Evolutionary conservation across 2,888 invertebrate genomes (phyloP), one percentile per base, ranked within the genome.

Genomic region (Agrotis puta): DNA sequence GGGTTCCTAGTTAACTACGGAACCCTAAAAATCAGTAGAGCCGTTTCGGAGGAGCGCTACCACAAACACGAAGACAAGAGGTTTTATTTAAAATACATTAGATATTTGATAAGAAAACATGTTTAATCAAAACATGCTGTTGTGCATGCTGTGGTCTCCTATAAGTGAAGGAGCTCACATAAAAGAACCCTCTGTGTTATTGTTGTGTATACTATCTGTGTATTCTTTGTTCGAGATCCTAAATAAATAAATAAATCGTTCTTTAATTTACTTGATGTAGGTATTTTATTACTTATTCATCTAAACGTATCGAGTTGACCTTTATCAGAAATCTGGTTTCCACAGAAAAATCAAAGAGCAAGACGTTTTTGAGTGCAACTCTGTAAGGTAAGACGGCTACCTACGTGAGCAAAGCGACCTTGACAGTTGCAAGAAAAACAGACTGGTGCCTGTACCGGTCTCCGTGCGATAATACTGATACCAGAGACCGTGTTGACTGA

Each of bases 401-500:
- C 86, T 63, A 85, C 86, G 72, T 78, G 72, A 62, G 64, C 57
- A 63, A 13, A 43, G 53, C 54, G 80, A 65, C 84, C 84, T 85
- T 85, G 86, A 70, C 75, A 77, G 68, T 79, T 75, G 66, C 63
- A 70, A 79, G 75, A 81, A 83, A 77, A 74, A 69, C 72, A 48
- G 27, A 64, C 47, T 27, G 67, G 33, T 64, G 61, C 27, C 22
- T 54, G 48, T 64, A 64, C 56, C 47, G 51, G 50, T 57, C 43
- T 62, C 53, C 20, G 53, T 45, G 18, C 56, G 24, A 50, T 50
- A 64, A 50, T 71, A 50, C 45, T 33, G 48, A 45, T 33, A 72
- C 16, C 48, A 74, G 18, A 24, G n/a, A 45, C 24, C 18, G 20
- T 24, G 27, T 24, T 9, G 14, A 20, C 24, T 50, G 24, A 18